Evolutionary conservation across 2,113 vertebrate species (phyloP).

Genomic region (Sporophila hypoxantha): DNA sequence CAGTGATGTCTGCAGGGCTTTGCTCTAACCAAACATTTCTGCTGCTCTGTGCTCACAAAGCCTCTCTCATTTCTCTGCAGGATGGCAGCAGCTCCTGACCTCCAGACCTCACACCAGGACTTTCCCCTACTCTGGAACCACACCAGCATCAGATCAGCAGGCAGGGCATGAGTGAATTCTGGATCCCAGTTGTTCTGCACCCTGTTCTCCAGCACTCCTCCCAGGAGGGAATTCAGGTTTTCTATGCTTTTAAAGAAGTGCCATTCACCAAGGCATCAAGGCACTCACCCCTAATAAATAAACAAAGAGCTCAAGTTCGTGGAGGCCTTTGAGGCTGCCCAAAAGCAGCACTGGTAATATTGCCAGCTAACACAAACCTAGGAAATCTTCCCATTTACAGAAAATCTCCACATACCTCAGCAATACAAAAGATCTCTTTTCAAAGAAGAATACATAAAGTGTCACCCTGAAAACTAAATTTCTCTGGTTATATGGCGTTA

Average conservation of each 20-base stretch:
- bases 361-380: neutral
- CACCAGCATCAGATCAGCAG: neutral
- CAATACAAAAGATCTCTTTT: neutral
- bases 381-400: neutral
- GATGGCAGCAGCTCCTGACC: neutral
- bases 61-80: neutral
- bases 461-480: neutral
- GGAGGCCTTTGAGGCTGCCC: neutral
- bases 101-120: neutral
- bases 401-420: neutral
- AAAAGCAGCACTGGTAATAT: neutral
- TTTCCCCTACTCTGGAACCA: neutral
- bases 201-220: neutral
- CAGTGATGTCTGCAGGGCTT: neutral
- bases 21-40: fast-evolving
- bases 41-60: neutral
- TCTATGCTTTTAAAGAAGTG: neutral
- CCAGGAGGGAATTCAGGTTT: neutral
- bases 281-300: neutral
- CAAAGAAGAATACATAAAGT: neutral
- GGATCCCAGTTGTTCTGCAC: neutral
- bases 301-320: neutral
- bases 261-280: neutral
- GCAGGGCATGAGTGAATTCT: neutral
- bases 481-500: neutral